phyloP scores from a whole-genome alignment of 1,140 invertebrate species.

The Diabrotica virgifera region DNA sequence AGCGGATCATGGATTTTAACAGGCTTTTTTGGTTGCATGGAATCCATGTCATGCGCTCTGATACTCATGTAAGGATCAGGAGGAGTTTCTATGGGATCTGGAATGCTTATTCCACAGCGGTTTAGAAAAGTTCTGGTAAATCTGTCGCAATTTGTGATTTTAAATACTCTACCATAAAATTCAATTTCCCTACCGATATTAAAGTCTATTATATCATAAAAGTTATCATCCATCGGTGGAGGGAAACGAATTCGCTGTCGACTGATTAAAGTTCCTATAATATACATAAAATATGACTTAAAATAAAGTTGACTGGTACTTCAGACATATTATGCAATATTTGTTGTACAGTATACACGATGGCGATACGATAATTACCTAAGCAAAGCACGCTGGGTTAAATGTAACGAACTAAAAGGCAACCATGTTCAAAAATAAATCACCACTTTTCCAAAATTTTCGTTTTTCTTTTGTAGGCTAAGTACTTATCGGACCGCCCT shows the following conservation, averaged over 20 bases:
- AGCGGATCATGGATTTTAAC: slow-evolving; percentile 54
- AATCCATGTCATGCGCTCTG: slow-evolving; percentile 43
- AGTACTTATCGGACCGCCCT: too few relatives aligned
- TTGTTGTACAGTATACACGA: too few relatives aligned
- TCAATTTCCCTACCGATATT: slow-evolving; percentile 74
- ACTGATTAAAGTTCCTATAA: slow-evolving; percentile 65
- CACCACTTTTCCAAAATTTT: too few relatives aligned
- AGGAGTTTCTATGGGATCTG: slow-evolving; percentile 62
- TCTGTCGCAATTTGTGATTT: slow-evolving; percentile 77
- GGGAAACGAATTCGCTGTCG: slow-evolving; percentile 74
- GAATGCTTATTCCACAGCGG: slow-evolving; percentile 77
- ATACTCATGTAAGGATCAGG: slow-evolving; percentile 54
- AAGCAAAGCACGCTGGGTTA: too few relatives aligned
- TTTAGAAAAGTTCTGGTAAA: slow-evolving; percentile 84
- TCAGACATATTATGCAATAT: too few relatives aligned
- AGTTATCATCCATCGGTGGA: slow-evolving; percentile 63
- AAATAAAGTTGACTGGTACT: not conserved
- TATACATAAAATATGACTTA: slow-evolving; percentile 1
- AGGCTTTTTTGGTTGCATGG: slow-evolving; percentile 53
- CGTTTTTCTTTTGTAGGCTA: too few relatives aligned
- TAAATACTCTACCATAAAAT: slow-evolving; percentile 74
- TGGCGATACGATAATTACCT: too few relatives aligned
- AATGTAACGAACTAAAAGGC: too few relatives aligned
- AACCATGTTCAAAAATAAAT: too few relatives aligned
- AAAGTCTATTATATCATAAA: slow-evolving; percentile 72